Evolutionary conservation across 2,888 invertebrate species (phyloP), one percentile per base, ranked within the genome.

Genomic region (Pilophorus perplexus): DNA sequence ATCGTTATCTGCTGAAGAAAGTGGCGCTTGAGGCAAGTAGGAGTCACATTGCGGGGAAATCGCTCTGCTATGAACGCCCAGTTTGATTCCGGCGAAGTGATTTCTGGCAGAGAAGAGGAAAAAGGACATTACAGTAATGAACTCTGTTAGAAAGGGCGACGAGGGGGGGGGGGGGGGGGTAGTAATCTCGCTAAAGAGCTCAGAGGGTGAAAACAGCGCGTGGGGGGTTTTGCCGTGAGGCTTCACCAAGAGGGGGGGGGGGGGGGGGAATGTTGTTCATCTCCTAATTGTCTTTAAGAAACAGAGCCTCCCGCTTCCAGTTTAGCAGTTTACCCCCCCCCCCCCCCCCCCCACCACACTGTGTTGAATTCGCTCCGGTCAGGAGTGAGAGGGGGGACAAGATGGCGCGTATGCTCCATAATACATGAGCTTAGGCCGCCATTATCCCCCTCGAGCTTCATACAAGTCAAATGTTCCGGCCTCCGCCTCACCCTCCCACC

Each of bases 341-440:
- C 18, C 25, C 57, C 8, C 20, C 40, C 22, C 12, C 18, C 55
- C 57, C 20, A 23, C 57, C 37, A 8, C 38, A 22, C 20, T 22
- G 38, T 22, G 18, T n/a, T 23, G 14, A 2, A 12, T 18, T 42
- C 18, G 5, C 22, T 8, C n/a, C 6, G 23, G 22, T 22, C 22
- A 38, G 25, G 27, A 37, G 20, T 25, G 42, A 16, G 46, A 22
- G 48, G n/a, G 20, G 14, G 1, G 22, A 4, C 57, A 38, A 57
- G 57, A 57, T 37, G 57, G 57, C 57, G 23, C n/a, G 23, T 38
- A 20, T 40, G 57, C 64, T 65, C 68, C 64, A 68, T 68, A 68
- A 68, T 66, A 68, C 65, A 68, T 68, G 68, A 68, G 68, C 65
- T 68, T 68, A 68, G 65, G 48, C 59, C 52, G 55, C 65, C 68